Percentiles rank a stretch among this genome's conserved stretches.
phyloP scores from a whole-genome alignment of 2,888 invertebrate genomes.

The Sinopyrophorus schimmeli region DNA sequence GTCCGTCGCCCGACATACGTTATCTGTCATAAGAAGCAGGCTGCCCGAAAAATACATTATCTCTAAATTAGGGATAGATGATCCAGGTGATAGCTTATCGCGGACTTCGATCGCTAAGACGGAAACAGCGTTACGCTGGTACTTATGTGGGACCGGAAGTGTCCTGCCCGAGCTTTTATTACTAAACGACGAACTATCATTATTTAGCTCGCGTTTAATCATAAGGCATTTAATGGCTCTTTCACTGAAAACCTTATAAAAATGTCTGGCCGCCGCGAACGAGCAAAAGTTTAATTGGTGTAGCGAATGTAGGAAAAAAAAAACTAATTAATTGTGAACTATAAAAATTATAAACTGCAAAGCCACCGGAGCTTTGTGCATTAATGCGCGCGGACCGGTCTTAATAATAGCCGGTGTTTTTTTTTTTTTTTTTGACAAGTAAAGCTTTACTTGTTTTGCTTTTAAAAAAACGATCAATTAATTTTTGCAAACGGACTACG shows the following conservation, averaged over 20 bases:
- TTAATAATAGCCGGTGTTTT: too few species aligned
- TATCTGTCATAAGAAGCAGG: constrained; percentile 26
- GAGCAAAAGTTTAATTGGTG: too few species aligned
- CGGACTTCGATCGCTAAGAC: constrained; percentile 34
- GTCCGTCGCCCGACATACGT: constrained; percentile 18
- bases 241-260: constrained; percentile 3
- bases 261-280: too few species aligned
- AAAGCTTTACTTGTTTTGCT: too few species aligned
- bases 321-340: too few species aligned
- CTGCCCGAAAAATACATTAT: constrained; percentile 34
- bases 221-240: constrained; percentile 15
- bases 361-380: too few species aligned
- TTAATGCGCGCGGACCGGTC: too few species aligned
- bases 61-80: constrained; percentile 39
- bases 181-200: constrained; percentile 17
- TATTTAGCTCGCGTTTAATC: constrained; percentile 15
- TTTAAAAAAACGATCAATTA: too few species aligned
- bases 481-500: too few species aligned
- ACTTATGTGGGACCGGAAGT: constrained; percentile 38
- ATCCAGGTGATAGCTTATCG: constrained; percentile 38
- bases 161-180: constrained; percentile 36
- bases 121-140: constrained; percentile 37
- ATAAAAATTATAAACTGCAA: too few species aligned
- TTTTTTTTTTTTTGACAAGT: too few species aligned
- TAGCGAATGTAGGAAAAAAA: too few species aligned